Evolutionary conservation across 2,797 vertebrate species (phyloP).

Genomic region (Poecilia velifera): DNA sequence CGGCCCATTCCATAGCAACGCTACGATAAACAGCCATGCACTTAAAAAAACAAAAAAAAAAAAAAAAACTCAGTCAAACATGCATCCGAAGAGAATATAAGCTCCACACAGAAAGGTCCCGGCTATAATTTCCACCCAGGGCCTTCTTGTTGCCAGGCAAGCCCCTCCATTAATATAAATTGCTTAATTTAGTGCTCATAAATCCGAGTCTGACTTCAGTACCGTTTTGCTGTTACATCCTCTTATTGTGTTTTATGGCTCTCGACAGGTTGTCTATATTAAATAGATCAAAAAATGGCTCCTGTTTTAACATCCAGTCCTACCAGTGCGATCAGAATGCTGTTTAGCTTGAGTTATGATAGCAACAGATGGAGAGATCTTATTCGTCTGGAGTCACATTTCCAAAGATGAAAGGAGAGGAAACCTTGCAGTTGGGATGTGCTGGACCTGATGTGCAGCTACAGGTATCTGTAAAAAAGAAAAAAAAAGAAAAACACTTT

Average conservation of each 20-base stretch:
- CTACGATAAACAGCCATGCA: neutral
- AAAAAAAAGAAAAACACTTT: neutral
- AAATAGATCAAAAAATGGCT: neutral
- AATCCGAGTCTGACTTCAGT: neutral
- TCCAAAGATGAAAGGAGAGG: conserved; percentile 8
- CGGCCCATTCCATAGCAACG: neutral
- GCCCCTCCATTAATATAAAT: neutral
- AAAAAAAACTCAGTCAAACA: neutral
- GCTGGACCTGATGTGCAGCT: conserved; percentile 15
- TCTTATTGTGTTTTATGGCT: neutral
- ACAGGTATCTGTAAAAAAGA: conserved; percentile 5
- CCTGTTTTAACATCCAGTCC: neutral
- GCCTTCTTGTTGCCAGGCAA: neutral
- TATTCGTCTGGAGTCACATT: neutral
- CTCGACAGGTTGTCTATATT: neutral
- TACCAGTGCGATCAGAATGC: neutral
- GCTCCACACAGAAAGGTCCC: neutral
- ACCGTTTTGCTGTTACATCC: neutral
- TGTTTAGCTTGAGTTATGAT: conserved; percentile 2
- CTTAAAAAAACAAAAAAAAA: neutral
- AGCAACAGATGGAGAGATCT: neutral
- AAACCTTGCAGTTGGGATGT: neutral
- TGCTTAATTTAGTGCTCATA: neutral
- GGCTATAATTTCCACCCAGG: neutral
- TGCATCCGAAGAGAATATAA: neutral